Conservation (phyloP, 1,140 invertebrate genomes). For the Panonychus citri region DNA sequence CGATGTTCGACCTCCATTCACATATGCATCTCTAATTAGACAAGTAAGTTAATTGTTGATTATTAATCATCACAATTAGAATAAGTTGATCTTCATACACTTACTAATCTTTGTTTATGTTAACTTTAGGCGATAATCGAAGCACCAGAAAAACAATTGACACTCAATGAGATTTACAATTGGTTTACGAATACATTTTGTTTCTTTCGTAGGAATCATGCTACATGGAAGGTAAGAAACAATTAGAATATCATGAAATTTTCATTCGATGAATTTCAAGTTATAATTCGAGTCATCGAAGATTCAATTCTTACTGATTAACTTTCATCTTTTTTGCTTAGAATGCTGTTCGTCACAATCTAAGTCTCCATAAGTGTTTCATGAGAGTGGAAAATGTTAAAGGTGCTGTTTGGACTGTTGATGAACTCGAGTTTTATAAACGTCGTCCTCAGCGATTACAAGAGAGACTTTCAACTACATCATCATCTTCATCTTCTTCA, state of each 20-base stretch:
- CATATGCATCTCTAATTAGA: conserved; percentile 90
- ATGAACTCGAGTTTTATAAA: conserved; percentile 99
- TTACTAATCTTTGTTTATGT: background rate
- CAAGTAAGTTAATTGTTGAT: conserved; percentile 43
- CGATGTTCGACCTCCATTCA: conserved; percentile 93
- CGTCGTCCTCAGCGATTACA: conserved; percentile 65
- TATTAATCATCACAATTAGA: no score
- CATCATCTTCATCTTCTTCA: background rate
- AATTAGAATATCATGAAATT: background rate
- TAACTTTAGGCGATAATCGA: conserved; percentile 78
- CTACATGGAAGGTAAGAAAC: conserved; percentile 93
- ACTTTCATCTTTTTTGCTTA: conserved; percentile 28
- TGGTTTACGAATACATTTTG: conserved; percentile 99
- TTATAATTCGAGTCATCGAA: no score
- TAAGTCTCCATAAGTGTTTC: conserved; percentile 99
- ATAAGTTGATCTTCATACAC: background rate
- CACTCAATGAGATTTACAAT: conserved; percentile 98
- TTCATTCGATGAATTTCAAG: background rate
- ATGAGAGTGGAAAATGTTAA: conserved; percentile 99
- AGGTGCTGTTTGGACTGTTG: conserved; percentile 98
- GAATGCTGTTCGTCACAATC: conserved; percentile 99
- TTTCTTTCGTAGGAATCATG: conserved; percentile 94
- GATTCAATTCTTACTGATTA: no score
- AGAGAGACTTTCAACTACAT: conserved; percentile 30
- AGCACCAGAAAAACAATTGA: conserved; percentile 92